These are phyloP conservation scores for Manacus vitellinus DNA, from an alignment of 2,113 vertebrate genomes.

Conservation along the genomic window DNA sequence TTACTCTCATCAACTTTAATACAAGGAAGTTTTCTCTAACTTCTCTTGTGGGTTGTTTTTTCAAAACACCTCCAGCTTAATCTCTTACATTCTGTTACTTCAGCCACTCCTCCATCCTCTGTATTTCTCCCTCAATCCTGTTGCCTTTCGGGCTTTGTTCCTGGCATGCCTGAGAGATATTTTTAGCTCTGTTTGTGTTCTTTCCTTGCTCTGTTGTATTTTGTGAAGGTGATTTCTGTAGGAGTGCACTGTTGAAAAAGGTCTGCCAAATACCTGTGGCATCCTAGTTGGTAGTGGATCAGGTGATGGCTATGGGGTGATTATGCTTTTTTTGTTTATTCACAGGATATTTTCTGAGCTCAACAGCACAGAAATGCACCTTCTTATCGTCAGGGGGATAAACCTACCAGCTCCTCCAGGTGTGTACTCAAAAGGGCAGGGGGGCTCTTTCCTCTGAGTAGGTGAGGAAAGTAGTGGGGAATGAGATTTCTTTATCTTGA, in stretches of 20 bases:
- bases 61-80: not conserved
- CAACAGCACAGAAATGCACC: conserved; percentile 95
- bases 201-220: not conserved
- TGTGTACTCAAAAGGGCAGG: conserved; percentile 31
- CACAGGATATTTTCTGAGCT: conserved; percentile 94
- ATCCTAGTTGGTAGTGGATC: not conserved
- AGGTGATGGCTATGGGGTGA: not conserved
- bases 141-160: not conserved
- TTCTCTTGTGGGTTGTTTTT: not conserved
- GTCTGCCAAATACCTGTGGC: not conserved
- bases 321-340: not conserved
- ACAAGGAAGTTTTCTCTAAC: not conserved
- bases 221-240: not conserved
- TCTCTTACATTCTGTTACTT: not conserved
- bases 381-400: conserved; percentile 89
- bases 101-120: not conserved
- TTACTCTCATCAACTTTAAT: not conserved
- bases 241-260: not conserved
- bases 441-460: not conserved
- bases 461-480: not conserved
- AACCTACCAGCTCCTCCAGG: conserved; percentile 93
- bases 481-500: not conserved
- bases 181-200: not conserved
- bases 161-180: not conserved
- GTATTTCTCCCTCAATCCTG: not conserved